Base-by-base conservation (phyloP, 2,113 vertebrate species). In the Sorex araneus region DNA sequence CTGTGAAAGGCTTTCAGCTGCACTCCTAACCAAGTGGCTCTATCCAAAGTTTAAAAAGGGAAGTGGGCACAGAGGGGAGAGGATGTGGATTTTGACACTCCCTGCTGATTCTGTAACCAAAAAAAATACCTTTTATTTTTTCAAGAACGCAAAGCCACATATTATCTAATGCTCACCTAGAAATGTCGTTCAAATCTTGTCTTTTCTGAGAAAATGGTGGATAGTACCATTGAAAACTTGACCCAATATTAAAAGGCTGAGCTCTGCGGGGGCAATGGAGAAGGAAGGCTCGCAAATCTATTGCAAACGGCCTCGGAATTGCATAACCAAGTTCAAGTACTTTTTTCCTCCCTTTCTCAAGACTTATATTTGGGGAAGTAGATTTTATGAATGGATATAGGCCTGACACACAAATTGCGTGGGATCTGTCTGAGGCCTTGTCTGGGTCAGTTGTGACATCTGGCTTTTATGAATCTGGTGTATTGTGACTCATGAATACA, bases 401-500 rank as follows among this genome's bases (percentile, higher is more conserved):
- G 95, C 87, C 97, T 98, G 98, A 97, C 98, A 98, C 97, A 98
- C 89, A 93, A 97, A 98, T 97, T 70, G 94, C 96, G 95, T 97
- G 97, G 98, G 98, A 98, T 97, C 96, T 36, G 93, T 98, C 97
- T 97, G 97, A 98, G 96, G 97, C 97, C 97, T 97, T 78, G 97
- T 98, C 97, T 98, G 98, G 98, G 98, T 98, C 98, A 98, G 94
- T 97, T 97, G 97, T 97, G 97, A 98, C 98, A 98, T 98, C 98
- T 98, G 98, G 98, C 97, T 98, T 95, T 97, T 97, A 97, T 96
- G 98, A 98, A 98, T 98, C 97, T 98, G 97, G 98, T 45, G 85
- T 97, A 94, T 89, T 97, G 97, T 98, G 98, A 98, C 97, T 98
- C 98, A 98, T 83, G 80, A 96, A 96, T 96, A 98, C 97, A 98